Evolutionary conservation across 2,113 vertebrate genomes (phyloP).

Genomic region (Epinephelus lanceolatus): DNA sequence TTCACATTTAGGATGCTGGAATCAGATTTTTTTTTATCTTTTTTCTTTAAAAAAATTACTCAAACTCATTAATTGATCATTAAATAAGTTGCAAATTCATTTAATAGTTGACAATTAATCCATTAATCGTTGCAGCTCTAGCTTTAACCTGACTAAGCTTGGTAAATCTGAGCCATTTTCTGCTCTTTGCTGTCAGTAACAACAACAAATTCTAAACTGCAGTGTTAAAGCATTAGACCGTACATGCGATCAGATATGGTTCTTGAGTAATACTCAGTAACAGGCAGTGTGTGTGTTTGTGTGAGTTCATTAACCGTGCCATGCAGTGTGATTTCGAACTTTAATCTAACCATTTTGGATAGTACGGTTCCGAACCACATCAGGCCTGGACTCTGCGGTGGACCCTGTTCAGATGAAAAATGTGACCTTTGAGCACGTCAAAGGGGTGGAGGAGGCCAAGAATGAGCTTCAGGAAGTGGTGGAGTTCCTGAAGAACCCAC

Average conservation of each 20-base stretch:
- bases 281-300: background rate
- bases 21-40: no score
- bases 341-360: constrained; percentile 83
- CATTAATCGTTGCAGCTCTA: no score
- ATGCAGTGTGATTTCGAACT: constrained; percentile 80
- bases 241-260: background rate
- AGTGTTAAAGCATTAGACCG: background rate
- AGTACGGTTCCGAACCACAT: constrained; percentile 97
- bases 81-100: no score
- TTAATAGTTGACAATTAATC: no score
- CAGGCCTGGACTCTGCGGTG: constrained; percentile 95
- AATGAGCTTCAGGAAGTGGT: constrained; percentile 98
- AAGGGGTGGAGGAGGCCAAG: constrained; percentile 98
- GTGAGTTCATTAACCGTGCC: constrained; percentile 33
- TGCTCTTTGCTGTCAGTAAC: background rate
- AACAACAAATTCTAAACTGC: background rate
- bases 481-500: constrained; percentile 96
- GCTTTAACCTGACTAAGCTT: background rate
- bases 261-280: background rate
- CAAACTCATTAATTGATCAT: no score
- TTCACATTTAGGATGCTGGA: no score
- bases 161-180: background rate
- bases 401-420: constrained; percentile 98
- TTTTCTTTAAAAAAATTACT: no score
- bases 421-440: constrained; percentile 98